Percentiles rank a stretch among this genome's conserved stretches.
Evolutionary conservation across 2,888 invertebrate species (phyloP).

Genomic region (Cheilosia grossa): DNA sequence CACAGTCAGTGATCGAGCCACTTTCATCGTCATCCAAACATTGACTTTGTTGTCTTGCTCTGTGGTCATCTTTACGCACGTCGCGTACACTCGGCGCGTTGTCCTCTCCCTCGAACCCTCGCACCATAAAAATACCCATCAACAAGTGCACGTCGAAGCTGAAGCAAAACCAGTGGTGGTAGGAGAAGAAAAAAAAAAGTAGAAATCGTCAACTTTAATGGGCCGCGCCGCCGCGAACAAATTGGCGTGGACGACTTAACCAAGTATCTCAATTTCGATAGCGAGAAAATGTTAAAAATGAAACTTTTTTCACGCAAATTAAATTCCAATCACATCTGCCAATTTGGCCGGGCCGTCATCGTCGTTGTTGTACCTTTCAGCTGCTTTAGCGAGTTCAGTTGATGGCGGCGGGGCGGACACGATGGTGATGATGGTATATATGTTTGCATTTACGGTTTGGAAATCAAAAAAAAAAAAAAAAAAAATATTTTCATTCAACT

Average conservation of each 20-base stretch:
- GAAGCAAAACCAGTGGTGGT: neutral
- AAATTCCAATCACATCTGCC: constrained; percentile 70
- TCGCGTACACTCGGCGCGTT: constrained; percentile 43
- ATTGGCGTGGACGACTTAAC: constrained; percentile 68
- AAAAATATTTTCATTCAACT: constrained; percentile 12
- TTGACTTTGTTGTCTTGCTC: constrained; percentile 42
- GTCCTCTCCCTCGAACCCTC: constrained; percentile 9
- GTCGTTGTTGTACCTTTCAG: constrained; percentile 33
- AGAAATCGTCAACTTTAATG: constrained; percentile 67
- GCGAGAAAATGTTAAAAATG: constrained; percentile 63
- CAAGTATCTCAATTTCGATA: constrained; percentile 51
- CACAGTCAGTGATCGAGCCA: constrained; percentile 37
- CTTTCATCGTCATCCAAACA: constrained; percentile 65
- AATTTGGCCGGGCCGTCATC: constrained; percentile 38
- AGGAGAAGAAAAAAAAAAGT: constrained; percentile 37
- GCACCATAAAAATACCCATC: neutral
- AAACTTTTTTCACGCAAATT: constrained; percentile 69
- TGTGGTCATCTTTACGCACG: constrained; percentile 57
- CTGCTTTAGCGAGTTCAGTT: constrained; percentile 27
- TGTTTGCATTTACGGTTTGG: constrained; percentile 25
- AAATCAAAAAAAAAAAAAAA: constrained; percentile 2
- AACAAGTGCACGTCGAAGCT: neutral
- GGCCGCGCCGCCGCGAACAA: constrained; percentile 35
- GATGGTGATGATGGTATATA: neutral
- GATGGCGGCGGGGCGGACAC: neutral